Evolutionary conservation across 2,888 invertebrate genomes (phyloP), one percentile per base, ranked within the genome.

Genomic region (Nemoura dubitans): DNA sequence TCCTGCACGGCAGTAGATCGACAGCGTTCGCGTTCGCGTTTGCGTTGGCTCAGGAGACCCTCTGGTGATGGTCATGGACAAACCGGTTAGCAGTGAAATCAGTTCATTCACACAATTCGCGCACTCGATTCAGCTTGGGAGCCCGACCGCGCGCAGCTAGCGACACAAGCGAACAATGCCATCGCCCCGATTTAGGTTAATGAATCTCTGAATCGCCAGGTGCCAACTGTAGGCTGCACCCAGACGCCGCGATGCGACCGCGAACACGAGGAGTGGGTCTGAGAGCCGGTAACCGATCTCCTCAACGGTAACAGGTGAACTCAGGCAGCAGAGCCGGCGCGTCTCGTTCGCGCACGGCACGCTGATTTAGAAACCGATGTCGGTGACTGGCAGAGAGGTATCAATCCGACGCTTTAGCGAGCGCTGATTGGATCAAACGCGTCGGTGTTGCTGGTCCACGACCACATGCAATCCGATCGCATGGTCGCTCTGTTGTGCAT

Each of bases 21-120:
- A 10, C 21, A 21, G 59, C 59, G 21, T 59, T 59, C 59, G 14
- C 21, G 59, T 59, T 59, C 1, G 59, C 59, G 21, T 59, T 59
- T 14, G 14, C 21, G 59, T 59, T 59, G 59, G 59, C 59, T 7
- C 59, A 59, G 14, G 59, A 59, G 59, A 59, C 59, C 59, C 59
- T 59, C 59, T 59, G 59, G 59, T 59, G 59, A 59, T 59, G 59
- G 59, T 59, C 59, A 59, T 21, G 59, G 59, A 21, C 59, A 59
- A 59, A 59, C 59, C 59, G 59, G 59, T 59, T 59, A 59, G 59
- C 59, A 59, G 59, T 59, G 59, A 59, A 59, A 59, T 59, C 59
- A 59, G 59, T 59, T 59, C 59, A 59, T 59, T 59, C 59, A 59
- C 59, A 59, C 59, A 59, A 59, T 59, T 59, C 59, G 59, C 59